Evolutionary conservation across 2,113 vertebrate genomes (phyloP), one percentile per base, ranked within the genome.

Genomic region (Cinclus cinclus): DNA sequence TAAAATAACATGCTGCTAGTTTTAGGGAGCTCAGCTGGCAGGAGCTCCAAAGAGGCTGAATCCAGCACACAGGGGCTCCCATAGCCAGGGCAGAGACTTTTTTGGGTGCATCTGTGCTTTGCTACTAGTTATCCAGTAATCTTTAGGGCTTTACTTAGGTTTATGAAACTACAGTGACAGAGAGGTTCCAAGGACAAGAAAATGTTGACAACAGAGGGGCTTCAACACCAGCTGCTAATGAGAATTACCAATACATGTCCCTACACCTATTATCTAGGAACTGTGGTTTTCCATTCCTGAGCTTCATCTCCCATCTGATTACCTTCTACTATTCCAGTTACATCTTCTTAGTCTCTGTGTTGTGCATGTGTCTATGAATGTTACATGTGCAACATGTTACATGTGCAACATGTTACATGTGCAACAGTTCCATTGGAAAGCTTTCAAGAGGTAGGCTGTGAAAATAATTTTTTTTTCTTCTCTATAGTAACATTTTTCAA

Each of bases 101-200:
- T 52, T 52, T 52, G 27, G 50, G 17, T 16, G 18, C 50, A 17
- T 52, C 50, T 52, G 50, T 52, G 50, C 27, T 30, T 52, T 23
- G 39, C 16, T 30, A 12, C 59, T 39, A 20, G 55, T 69, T 39
- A 59, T 55, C 56, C 35, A 65, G 50, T 25, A 33, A 81, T 81
- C 63, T 87, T 35, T 20, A 77, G 55, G 71, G 42, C 44, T 71
- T 84, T 78, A 42, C 53, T 86, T 22, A 49, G 64, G 44, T 33
- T 76, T 55, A 11, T 52, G 80, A 59, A 12, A 31, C 35, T 46
- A 16, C 31, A 60, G 69, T 42, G 69, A 79, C 52, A 49, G 1
- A 74, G 63, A 80, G 65, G 56, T 79, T 92, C 91, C 79, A 82
- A 93, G 82, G 93, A 84, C 64, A 84, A 83, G 49, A 83, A 92